Evolutionary conservation across 2,113 vertebrate species (phyloP), one percentile per base, ranked within the genome.

Genomic region (Geococcyx californianus): DNA sequence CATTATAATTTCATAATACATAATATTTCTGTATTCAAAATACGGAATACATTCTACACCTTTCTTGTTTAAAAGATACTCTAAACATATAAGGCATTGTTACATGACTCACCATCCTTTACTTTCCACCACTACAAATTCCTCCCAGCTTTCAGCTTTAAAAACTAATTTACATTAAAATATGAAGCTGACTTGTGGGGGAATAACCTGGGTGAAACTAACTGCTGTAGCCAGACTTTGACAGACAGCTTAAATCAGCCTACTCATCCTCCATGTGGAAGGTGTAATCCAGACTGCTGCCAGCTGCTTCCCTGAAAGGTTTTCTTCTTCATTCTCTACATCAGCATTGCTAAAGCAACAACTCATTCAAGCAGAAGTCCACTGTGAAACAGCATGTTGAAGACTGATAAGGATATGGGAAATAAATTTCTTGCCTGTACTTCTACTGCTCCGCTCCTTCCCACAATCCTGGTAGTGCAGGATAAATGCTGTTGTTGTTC

Each of bases 231-330:
- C 62, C 76, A 82, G 83, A 85, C 60, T 92, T 83, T 95, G 93
- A 91, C 54, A 91, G 93, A 91, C 86, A 94, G 51, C 36, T 95
- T 83, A 91, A 83, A 62, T 91, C 86, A 90, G 60, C 63, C 86
- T 81, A 69, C 74, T 94, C 64, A 86, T 87, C 81, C 82, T 93
- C 80, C 18, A 9, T 52, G 80, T 58, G 52, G 87, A 95, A 95
- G 77, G 40, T 60, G 26, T 72, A 93, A 97, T 85, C 80, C 88
- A 84, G 74, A 64, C 89, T 90, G 84, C 77, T 91, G 91, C 67
- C 93, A 93, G 68, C 67, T 62, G 83, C 67, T 93, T 95, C 73
- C 73, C 44, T 83, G 20, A 89, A 87, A 93, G 59, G 31, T 28
- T 84, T 93, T 72, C 58, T 84, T 90, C 75, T 76, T 87, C 82